Base-by-base conservation (phyloP, 2,888 invertebrate genomes). In the Clitarchus hookeri region DNA sequence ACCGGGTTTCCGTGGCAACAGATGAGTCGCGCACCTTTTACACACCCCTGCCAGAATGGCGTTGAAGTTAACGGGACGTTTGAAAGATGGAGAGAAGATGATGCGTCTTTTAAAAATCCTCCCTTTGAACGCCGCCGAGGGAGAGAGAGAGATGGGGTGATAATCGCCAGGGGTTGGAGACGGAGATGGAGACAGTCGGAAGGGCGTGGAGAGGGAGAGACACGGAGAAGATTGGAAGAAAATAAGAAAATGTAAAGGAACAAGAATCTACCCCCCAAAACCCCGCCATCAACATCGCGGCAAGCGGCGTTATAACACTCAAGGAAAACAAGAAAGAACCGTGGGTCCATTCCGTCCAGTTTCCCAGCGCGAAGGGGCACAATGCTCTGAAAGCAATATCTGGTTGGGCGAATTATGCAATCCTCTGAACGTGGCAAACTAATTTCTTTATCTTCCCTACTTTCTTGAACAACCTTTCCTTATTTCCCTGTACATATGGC, bases 61-160 rank as follows among this genome's bases (percentile, higher is more conserved):
- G 65, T 65, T 65, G 65, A 65, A 65, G 65, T 65, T 65, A 65
- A 65, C 65, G 65, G 65, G 65, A 65, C 65, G 65, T 65, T 65
- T 65, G 65, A 65, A 65, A 65, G 65, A 65, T 65, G 65, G 65
- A 23, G 65, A 65, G 65, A 23, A 65, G 65, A 6, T 65, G 65
- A 65, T 65, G 65, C 65, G 65, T 65, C 65, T 65, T 65, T 65
- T 65, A 65, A 65, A 65, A 65, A 65, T 65, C 65, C 65, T 65
- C n/a, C 65, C 65, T 65, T 65, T 65, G 65, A 65, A 65, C 65
- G 65, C 8, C 11, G 65, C 65, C 8, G 65, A 65, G 23, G n/a
- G 19, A 65, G 65, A 53, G 19, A 53, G 19, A n/a, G 19, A 65
- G 65, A 65, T 65, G 65, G 65, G 65, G 65, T 19, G 65, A 65